A percentile compares a stretch with the other conserved stretches of the same genome.
phyloP scores from a whole-genome alignment of 2,888 invertebrate species.

The Scaptomyza flava region DNA sequence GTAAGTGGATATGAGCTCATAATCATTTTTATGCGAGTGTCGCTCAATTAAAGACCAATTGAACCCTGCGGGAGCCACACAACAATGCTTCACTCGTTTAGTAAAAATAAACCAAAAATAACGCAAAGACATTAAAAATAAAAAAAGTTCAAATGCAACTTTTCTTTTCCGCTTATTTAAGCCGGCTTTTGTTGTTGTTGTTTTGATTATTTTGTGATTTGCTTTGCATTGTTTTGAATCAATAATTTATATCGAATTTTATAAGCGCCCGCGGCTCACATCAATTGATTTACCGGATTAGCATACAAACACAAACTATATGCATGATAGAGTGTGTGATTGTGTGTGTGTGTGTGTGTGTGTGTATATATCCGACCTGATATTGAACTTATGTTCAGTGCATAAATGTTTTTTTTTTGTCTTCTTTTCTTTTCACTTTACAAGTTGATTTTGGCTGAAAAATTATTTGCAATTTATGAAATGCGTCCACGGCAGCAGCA shows the following conservation, averaged over 20 bases:
- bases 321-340: no score
- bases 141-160: not conserved
- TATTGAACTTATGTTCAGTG: conserved; percentile 36
- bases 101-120: conserved; percentile 16
- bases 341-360: not conserved
- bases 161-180: conserved; percentile 51
- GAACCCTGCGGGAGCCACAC: conserved; percentile 42
- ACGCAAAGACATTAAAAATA: conserved; percentile 4
- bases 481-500: conserved; percentile 60
- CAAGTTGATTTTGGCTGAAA: conserved; percentile 63
- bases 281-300: conserved; percentile 80
- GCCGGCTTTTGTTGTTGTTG: conserved; percentile 32
- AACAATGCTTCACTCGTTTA: conserved; percentile 42
- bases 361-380: conserved; percentile 31
- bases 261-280: conserved; percentile 76
- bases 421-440: conserved; percentile 36
- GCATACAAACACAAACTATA: conserved; percentile 40
- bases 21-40: conserved; percentile 14
- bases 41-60: conserved; percentile 27
- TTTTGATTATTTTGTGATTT: conserved; percentile 38
- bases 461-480: conserved; percentile 77
- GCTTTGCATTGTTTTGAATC: conserved; percentile 76
- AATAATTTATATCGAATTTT: conserved; percentile 80
- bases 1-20: conserved; percentile 34
- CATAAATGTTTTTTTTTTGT: conserved; percentile 21